Percentiles rank a stretch among this genome's conserved stretches.
These are phyloP conservation scores for Lumbricus terrestris DNA, from an alignment of 2,888 invertebrate species.

Conservation along the genomic window DNA sequence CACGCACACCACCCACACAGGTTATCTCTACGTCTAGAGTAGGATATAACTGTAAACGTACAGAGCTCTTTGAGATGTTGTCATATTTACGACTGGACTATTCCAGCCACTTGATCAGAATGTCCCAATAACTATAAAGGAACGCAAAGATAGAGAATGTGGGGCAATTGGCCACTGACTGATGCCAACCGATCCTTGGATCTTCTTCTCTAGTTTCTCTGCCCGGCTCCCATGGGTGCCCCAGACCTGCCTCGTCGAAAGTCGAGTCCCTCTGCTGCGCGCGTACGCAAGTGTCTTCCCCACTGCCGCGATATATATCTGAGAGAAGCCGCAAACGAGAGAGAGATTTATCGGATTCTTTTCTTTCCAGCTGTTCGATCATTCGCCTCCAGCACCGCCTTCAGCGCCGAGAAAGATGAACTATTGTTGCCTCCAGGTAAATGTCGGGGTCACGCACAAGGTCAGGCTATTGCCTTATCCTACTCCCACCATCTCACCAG, in stretches of 20 bases:
- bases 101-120: background rate
- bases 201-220: background rate
- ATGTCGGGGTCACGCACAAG: background rate
- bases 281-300: background rate
- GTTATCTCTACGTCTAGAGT: background rate
- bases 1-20: background rate
- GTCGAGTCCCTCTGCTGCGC: background rate
- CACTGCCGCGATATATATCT: background rate
- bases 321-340: background rate
- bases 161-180: background rate
- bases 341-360: background rate
- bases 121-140: background rate
- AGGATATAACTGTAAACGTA: background rate
- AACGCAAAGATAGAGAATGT: background rate
- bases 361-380: background rate
- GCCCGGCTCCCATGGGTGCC: background rate
- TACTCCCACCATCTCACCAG: background rate
- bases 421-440: background rate
- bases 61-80: background rate
- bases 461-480: background rate
- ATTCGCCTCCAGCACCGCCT: background rate
- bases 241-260: background rate
- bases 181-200: background rate
- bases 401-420: background rate
- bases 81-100: background rate